Base-by-base conservation (phyloP, 2,797 vertebrate genomes). In the Echeneis naucrates region DNA sequence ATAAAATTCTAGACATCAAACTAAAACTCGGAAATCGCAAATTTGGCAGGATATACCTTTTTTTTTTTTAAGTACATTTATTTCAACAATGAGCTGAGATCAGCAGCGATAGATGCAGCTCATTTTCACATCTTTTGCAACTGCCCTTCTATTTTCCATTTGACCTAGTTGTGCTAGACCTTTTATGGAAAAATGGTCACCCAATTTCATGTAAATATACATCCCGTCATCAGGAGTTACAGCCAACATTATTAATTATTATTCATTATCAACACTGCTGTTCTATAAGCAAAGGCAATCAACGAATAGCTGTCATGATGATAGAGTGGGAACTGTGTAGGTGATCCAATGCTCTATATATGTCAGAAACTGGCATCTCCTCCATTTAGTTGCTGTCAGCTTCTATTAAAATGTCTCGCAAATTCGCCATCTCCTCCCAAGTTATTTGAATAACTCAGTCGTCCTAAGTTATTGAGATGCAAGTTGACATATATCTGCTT, bases 371-470 rank as follows among this genome's bases (percentile, higher is more conserved):
- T 75, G 81, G 58, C 67, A 72, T 53, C 42, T 3, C 8, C 45
- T 11, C 19, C 32, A 53, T 85, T 78, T 62, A 78, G 40, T 38
- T 52, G 69, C 82, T 91, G 89, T 90, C 89, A 91, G 69, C 68
- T 75, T 74, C 73, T 75, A 77, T 91, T 88, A 89, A 72, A 73
- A 67, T 77, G 79, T 80, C 88, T 81, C 77, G 68, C 58, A 68
- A 87, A 89, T 66, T 75, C 78, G 71, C 78, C 73, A 61, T 82
- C 69, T 68, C 64, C 68, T 67, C 70, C 70, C 56, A 75, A 80
- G 78, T 83, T 81, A 64, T 83, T 87, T 80, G 81, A 85, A 87
- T 87, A 90, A 81, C 78, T 81, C 80, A 52, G 52, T 83, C 54
- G 68, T 73, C 38, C 38, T 47, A 67, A 72, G 74, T 85, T 80